Conservation (phyloP, 2,888 invertebrate genomes). For the Emmelina monodactyla region DNA sequence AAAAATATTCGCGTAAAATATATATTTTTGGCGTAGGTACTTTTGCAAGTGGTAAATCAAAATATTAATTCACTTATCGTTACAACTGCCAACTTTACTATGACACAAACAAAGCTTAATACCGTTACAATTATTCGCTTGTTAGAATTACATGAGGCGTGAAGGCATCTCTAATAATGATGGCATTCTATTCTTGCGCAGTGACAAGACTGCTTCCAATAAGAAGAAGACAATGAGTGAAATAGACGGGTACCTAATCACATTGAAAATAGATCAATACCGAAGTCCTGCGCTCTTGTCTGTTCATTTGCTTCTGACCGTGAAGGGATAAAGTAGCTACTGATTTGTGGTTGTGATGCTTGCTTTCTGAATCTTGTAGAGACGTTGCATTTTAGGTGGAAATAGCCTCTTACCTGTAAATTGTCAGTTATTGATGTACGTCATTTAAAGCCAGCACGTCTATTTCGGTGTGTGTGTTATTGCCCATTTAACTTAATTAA, state of each 20-base stretch:
- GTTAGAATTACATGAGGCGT: conserved; percentile 37
- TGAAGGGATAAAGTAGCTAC: conserved; percentile 53
- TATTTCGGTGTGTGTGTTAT: no score
- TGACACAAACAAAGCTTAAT: conserved; percentile 34
- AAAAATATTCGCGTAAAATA: no score
- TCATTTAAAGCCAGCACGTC: no score
- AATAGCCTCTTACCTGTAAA: no score
- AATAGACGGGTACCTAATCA: conserved; percentile 39
- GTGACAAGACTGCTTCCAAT: background rate
- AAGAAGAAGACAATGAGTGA: conserved; percentile 32
- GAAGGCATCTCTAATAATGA: conserved; percentile 29
- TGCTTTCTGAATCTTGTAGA: conserved; percentile 41
- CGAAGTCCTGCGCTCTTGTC: no score
- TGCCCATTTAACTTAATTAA: no score
- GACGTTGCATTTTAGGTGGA: conserved; percentile 31
- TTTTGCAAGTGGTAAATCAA: no score
- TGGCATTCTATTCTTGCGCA: conserved; percentile 23
- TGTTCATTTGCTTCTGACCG: conserved; percentile 37
- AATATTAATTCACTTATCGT: no score
- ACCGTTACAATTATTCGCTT: conserved; percentile 35
- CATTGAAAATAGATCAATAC: conserved; percentile 42
- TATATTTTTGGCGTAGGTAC: no score
- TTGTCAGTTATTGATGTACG: no score
- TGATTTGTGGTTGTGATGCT: conserved; percentile 50
- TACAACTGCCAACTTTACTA: conserved; percentile 1